Evolutionary conservation across 1,140 invertebrate genomes (phyloP), one percentile per base, ranked within the genome.

Genomic region (Drosophila busckii): DNA sequence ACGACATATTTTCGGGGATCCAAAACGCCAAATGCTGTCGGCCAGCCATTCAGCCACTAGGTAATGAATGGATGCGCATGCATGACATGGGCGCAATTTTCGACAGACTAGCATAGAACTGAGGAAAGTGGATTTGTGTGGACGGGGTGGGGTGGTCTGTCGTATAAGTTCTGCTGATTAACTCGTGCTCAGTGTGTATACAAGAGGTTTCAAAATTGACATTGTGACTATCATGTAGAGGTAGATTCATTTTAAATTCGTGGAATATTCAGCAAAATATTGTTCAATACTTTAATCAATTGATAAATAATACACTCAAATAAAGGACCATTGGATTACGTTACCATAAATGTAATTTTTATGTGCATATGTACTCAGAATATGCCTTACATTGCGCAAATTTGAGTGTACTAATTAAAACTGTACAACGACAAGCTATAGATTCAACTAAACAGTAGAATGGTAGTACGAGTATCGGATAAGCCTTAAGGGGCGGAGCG

Each of bases 81-180:
- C 70, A 78, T 80, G 71, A 78, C 71, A 78, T 78, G 71, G 73
- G 80, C 70, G 73, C 71, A 78, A 78, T 78, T 78, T 78, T 80
- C 67, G 71, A 59, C 73, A 70, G 71, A 28, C 41, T 35, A 23
- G 10, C 5, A 2, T 23, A 6, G 9, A 2, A 4, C 4, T 5
- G 12, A 20, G 3, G 13, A 19, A 4, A n/a, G 15, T 10, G 6
- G 1, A 19, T 7, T 4, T 22, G 41, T 42, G 9, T 23, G 10
- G 44, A 4, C 10, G 23, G 20, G 13, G 15, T 6, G 20, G 5
- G 25, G 28, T 26, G 40, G 34, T 19, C 23, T 53, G 60, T 54
- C 49, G 49, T 76, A 61, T 52, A 44, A 69, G 46, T 62, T 70
- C 48, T 38, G 50, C 71, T 76, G 71, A 78, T 76, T 75, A 75